Base-by-base conservation (phyloP, 2,797 vertebrate genomes). In the Chrosomus eos region DNA sequence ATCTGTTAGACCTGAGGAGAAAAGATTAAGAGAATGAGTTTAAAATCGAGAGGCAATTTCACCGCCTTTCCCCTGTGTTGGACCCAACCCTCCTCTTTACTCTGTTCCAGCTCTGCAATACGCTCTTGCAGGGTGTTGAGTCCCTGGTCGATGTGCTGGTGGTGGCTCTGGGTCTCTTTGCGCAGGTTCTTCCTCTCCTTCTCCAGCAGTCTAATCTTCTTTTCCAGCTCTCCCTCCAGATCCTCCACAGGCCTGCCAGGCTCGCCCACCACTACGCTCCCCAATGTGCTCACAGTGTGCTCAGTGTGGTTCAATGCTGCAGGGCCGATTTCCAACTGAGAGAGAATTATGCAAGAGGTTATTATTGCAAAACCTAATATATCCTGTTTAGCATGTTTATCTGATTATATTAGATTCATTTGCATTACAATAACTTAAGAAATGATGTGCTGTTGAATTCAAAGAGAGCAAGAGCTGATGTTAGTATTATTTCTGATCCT, bases 171-270 rank as follows among this genome's bases (percentile, higher is more conserved):
- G 0, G 92, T 95, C 90, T 95, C 94, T 86, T 93, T 94, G 86
- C 93, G 92, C 90, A 95, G 93, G 85, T 93, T 91, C 87, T 94
- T 94, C 7, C 95, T 93, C 91, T 95, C 95, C 86, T 94, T 93
- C 87, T 95, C 94, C 87, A 95, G 38, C 89, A 94, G 92, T 88
- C 94, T 93, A 72, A 95, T 94, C 91, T 95, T 95, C 87, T 94
- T 92, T 89, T 95, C 94, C 66, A 96, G 93, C 88, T 95, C 93
- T 2, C 94, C 94, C 83, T 95, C 95, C 80, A 96, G 90, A 86
- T 96, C 94, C 90, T 95, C 94, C 89, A 95, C 94, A 75, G 91
- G 93, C 93, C 93, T 94, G 78, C 78, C 75, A 38, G 86, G 60
- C 43, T 89, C 83, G 7, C 81, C 82, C 18, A 85, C 53, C 36